These are phyloP conservation scores for Gila robusta DNA, from an alignment of 2,797 vertebrate genomes.

Conservation along the genomic window DNA sequence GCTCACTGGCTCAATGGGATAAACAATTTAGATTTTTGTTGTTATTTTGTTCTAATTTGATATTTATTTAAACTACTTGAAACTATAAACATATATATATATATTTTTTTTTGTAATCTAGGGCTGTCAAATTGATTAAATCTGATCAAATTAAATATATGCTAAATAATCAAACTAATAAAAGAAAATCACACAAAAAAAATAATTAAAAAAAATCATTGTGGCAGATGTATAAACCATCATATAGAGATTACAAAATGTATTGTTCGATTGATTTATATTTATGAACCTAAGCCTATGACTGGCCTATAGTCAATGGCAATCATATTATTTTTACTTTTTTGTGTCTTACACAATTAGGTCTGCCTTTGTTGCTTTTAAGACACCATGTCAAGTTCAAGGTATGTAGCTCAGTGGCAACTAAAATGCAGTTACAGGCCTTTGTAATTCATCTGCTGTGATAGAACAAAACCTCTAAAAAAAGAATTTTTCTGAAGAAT, in stretches of 20 bases:
- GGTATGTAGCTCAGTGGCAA: background rate
- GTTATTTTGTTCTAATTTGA: background rate
- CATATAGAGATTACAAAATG: background rate
- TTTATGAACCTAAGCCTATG: background rate
- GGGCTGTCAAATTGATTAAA: background rate
- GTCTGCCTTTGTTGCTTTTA: background rate
- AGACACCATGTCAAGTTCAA: background rate
- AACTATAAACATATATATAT: background rate
- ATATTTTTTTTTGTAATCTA: too few relatives aligned
- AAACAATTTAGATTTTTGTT: background rate
- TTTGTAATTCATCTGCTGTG: conserved; percentile 12
- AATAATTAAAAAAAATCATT: too few relatives aligned
- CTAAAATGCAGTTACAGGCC: conserved; percentile 1
- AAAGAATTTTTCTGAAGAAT: background rate
- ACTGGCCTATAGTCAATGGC: background rate
- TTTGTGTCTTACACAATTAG: background rate
- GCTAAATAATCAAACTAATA: background rate
- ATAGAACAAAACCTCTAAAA: conserved; percentile 2
- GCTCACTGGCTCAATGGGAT: background rate
- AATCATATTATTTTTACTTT: background rate
- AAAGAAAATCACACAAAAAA: background rate
- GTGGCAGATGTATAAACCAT: background rate
- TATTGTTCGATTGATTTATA: background rate
- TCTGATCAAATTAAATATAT: background rate
- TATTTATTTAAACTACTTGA: background rate